phyloP scores from a whole-genome alignment of 2,888 invertebrate genomes.

The Lepidonotus clava region DNA sequence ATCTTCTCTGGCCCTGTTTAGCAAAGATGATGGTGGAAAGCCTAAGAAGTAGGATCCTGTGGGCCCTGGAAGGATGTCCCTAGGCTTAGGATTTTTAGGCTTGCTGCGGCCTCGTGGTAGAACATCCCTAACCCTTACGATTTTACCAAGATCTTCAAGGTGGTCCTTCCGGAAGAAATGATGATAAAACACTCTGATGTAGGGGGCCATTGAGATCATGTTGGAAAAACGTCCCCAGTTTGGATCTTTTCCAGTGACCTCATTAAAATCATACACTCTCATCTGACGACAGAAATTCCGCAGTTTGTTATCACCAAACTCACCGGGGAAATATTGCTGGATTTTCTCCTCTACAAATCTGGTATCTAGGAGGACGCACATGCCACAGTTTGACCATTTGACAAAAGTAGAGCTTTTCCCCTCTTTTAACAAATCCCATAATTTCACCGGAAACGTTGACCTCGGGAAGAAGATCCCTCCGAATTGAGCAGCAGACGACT shows the following conservation, averaged over 20 bases:
- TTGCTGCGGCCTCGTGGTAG: constrained; percentile 22
- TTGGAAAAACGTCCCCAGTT: background rate
- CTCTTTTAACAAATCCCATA: constrained; percentile 14
- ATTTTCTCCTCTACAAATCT: background rate
- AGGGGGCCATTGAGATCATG: background rate
- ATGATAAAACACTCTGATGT: background rate
- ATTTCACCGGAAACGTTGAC: constrained; percentile 11
- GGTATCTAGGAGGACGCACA: background rate
- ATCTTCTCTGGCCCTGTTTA: background rate
- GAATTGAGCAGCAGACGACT: no score
- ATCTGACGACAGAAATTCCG: constrained; percentile 33
- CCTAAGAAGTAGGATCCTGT: background rate
- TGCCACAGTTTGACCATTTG: background rate
- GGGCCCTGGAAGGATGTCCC: background rate
- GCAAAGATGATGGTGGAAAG: background rate
- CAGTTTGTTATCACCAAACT: constrained; percentile 41
- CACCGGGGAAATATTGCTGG: background rate
- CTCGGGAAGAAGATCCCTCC: no score
- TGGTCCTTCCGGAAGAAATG: constrained; percentile 28
- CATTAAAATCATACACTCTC: constrained; percentile 31
- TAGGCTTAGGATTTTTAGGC: constrained; percentile 17
- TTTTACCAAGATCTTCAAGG: constrained; percentile 5
- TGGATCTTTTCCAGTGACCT: constrained; percentile 14
- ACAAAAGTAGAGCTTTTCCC: background rate
- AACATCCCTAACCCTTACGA: background rate